Evolutionary conservation across 2,797 vertebrate genomes (phyloP), one percentile per base, ranked within the genome.

Genomic region (Pempheris klunzingeri): DNA sequence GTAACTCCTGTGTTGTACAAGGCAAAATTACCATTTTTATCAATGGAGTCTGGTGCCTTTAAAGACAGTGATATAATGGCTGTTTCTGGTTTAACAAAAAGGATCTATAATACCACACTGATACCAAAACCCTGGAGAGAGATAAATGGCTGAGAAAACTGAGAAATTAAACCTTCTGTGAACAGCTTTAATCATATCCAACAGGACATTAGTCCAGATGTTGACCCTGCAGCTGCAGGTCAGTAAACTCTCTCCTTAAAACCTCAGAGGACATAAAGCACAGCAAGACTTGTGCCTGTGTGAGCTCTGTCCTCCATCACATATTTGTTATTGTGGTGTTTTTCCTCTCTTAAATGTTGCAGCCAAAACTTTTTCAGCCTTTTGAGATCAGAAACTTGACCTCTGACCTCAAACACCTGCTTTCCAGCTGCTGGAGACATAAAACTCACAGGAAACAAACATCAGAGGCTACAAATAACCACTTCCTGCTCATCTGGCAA

Each of bases 151-250:
- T 43, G 18, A n/a, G 24, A 57, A 39, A 53, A 60, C 20, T 7
- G 24, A n/a, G 20, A 36, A n/a, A 67, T 24, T 3, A 46, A 68
- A 46, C 26, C 10, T 30, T 49, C 12, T 18, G 7, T 28, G 28
- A 53, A 59, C 32, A 53, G 11, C 38, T 41, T 0, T 11, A n/a
- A 60, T 41, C 17, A 53, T 17, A 28, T 71, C 11, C 32, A 38
- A n/a, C n/a, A n/a, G 17, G 4, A 66, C 30, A 79, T 26, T 0
- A 38, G 36, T 69, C 34, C 47, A 67, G 58, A 65, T 53, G 58
- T 71, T 74, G 1, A 55, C 30, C 60, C 59, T 54, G 2, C 77
- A 78, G 82, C 84, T 84, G 79, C 38, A 47, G 62, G n/a, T 68
- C 79, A 61, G 15, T 4, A 15, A 22, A 12, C 22, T 54, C 34